A percentile compares a stretch with the other conserved stretches of the same genome.
Conservation (phyloP, 2,113 vertebrate species). For the Ascaphus truei region DNA sequence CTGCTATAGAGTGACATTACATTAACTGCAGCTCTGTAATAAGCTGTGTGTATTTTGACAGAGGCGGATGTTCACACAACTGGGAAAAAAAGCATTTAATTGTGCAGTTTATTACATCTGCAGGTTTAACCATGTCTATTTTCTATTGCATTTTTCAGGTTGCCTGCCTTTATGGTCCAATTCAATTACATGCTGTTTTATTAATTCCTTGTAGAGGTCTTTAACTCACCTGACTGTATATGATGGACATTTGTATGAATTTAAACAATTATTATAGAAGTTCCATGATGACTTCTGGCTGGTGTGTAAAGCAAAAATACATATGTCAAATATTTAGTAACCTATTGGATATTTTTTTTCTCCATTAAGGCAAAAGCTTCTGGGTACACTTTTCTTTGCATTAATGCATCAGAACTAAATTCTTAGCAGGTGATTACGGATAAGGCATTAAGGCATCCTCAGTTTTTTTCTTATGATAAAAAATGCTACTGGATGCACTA, state of each 20-base stretch:
- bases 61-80: constrained; percentile 13
- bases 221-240: too few species aligned
- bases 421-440: constrained; percentile 51
- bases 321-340: too few species aligned
- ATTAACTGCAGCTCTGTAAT: background rate
- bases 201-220: too few species aligned
- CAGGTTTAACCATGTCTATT: background rate
- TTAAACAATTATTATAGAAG: too few species aligned
- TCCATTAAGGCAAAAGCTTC: constrained; percentile 46
- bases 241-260: too few species aligned
- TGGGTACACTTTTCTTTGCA: constrained; percentile 34
- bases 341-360: too few species aligned
- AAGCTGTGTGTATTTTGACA: background rate
- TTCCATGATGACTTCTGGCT: too few species aligned
- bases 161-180: too few species aligned
- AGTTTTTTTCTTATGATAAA: constrained; percentile 40
- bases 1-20: constrained; percentile 11
- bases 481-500: constrained; percentile 43
- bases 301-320: too few species aligned
- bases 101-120: constrained; percentile 16
- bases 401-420: constrained; percentile 31
- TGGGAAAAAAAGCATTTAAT: background rate
- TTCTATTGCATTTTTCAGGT: too few species aligned
- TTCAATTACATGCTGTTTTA: too few species aligned
- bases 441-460: constrained; percentile 55